These are phyloP conservation scores for Argopecten irradians DNA, from an alignment of 1,140 invertebrate genomes.

Conservation along the genomic window DNA sequence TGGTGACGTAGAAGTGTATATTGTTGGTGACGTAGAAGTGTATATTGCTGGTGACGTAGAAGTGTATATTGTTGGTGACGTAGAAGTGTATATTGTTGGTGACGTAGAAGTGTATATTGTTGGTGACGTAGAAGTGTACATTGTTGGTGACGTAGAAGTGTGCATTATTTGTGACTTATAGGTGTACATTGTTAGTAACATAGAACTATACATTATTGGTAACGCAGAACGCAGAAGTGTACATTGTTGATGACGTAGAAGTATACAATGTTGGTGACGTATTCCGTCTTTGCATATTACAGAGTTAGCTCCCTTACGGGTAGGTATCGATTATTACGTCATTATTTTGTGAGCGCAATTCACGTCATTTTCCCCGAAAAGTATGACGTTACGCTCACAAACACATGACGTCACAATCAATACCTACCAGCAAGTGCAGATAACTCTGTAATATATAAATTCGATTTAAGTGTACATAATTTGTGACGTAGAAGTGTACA, in stretches of 20 bases:
- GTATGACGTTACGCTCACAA: no score
- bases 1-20: background rate
- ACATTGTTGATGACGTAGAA: background rate
- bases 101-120: no score
- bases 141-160: background rate
- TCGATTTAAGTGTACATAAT: background rate
- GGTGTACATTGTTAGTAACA: background rate
- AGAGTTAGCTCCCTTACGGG: no score
- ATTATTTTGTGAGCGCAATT: no score
- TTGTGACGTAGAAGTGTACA: background rate
- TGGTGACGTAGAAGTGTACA: no score
- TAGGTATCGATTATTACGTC: no score
- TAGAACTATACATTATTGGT: background rate
- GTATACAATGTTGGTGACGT: background rate
- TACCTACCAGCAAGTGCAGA: no score
- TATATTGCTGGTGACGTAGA: background rate
- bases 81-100: background rate
- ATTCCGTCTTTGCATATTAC: no score
- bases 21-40: background rate
- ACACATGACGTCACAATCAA: no score
- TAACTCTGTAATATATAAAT: no score
- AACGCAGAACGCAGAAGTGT: background rate
- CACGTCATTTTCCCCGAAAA: no score
- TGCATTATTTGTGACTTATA: background rate
- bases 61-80: background rate